Conservation (phyloP, 2,888 invertebrate genomes). For the Catocala nupta region DNA sequence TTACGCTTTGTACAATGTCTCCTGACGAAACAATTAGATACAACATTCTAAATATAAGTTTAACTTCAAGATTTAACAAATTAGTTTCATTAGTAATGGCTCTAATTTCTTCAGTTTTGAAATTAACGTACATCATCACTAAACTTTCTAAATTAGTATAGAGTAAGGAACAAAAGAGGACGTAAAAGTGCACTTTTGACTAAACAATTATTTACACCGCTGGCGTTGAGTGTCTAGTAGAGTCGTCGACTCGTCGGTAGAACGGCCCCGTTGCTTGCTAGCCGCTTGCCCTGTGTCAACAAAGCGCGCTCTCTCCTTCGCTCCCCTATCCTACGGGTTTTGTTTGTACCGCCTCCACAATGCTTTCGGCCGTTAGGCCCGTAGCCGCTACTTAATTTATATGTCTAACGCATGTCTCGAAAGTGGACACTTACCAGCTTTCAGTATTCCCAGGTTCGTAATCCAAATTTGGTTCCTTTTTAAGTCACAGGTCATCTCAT, state of each 20-base stretch:
- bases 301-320: slow-evolving; percentile 78
- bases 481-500: slow-evolving; percentile 65
- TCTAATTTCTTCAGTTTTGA: slow-evolving; percentile 34
- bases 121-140: slow-evolving; percentile 27
- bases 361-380: slow-evolving; percentile 44
- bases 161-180: slow-evolving; percentile 49
- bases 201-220: slow-evolving; percentile 51
- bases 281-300: slow-evolving; percentile 78
- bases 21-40: slow-evolving; percentile 7
- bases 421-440: slow-evolving; percentile 68
- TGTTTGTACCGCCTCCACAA: slow-evolving; percentile 71
- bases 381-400: slow-evolving; percentile 55
- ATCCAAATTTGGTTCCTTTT: slow-evolving; percentile 70
- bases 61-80: slow-evolving; percentile 11
- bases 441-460: slow-evolving; percentile 63
- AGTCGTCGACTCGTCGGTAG: slow-evolving; percentile 51
- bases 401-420: slow-evolving; percentile 23
- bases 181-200: slow-evolving; percentile 60
- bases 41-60: slow-evolving; percentile 4
- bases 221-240: slow-evolving; percentile 37
- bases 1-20: slow-evolving; percentile 19
- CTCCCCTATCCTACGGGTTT: slow-evolving; percentile 74
- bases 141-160: slow-evolving; percentile 43
- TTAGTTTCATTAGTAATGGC: slow-evolving; percentile 19
- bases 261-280: slow-evolving; percentile 48